A percentile compares a stretch with the other conserved stretches of the same genome.
Conservation (phyloP, 64 coral and sea anemone genomes). For the Cladopsammia gracilis region DNA sequence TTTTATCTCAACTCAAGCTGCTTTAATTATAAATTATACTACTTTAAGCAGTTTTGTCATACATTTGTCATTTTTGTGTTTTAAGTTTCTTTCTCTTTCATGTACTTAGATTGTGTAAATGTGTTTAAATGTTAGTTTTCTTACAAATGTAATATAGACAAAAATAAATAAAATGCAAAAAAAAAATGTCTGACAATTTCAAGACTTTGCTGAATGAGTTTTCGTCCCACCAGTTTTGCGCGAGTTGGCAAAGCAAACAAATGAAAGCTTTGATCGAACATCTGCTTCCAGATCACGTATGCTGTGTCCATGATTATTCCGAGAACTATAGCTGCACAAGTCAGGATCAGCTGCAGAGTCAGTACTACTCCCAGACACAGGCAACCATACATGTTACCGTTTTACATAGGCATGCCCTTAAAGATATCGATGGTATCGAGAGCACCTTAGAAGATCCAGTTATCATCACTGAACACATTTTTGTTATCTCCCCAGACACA, state of each 20-base stretch:
- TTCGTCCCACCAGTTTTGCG: conserved; percentile 46
- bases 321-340: conserved; percentile 50
- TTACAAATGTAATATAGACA: no score
- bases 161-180: no score
- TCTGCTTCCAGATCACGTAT: conserved; percentile 30
- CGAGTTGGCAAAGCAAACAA: conserved; percentile 54
- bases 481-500: neutral
- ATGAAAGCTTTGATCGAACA: conserved; percentile 28
- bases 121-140: no score
- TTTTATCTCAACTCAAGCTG: no score
- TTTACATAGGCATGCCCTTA: neutral
- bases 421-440: neutral
- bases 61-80: no score
- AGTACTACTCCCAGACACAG: neutral
- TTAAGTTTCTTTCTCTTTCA: no score
- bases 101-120: no score
- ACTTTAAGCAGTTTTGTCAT: no score
- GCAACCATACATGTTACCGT: neutral
- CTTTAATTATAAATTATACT: no score
- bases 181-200: conserved; percentile 48
- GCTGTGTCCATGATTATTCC: conserved; percentile 32
- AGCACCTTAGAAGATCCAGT: neutral
- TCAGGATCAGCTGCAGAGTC: neutral
- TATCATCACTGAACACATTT: conserved; percentile 3
- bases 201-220: conserved; percentile 13